Evolutionary conservation across 2,797 vertebrate genomes (phyloP), one percentile per base, ranked within the genome.

Genomic region (Squalus acanthias): DNA sequence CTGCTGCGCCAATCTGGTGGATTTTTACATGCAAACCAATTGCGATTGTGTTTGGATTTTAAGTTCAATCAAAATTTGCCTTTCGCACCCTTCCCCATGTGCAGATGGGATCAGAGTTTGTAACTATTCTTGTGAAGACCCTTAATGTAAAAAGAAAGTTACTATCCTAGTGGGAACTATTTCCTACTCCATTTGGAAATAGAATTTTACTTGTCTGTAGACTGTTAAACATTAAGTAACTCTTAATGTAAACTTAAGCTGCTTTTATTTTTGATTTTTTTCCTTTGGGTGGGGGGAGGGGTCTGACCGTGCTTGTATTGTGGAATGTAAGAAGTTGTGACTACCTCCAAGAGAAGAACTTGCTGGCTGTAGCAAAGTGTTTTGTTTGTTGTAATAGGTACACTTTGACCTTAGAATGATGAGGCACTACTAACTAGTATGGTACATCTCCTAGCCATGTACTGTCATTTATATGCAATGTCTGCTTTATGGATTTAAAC

Each of bases 391-490:
- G 94, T 95, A n/a, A 74, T 95, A 76, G 67, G 94, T 95, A 95
- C 69, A 57, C 9, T 74, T 33, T 76, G 70, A 97, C 97, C 97
- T 96, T 97, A 98, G 97, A 98, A 98, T 98, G 98, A 98, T 98
- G 98, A 97, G 97, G 97, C 97, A 97, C 98, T 39, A 92, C 33
- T 99, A 98, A 98, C 98, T 98, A 98, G 97, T 97, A 97, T 98
- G 98, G 98, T 98, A 98, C 98, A 98, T 98, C 97, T 98, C 98
- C 98, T 98, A 97, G 98, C 98, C 98, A 98, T 98, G 98, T 99
- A 99, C 98, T 98, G 98, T 99, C 99, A 98, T 98, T 98, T 98
- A 98, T 98, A 99, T 98, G 98, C 98, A 98, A 98, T 97, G 97
- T 98, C 98, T 97, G 98, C 98, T 98, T 99, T 98, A 98, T 97